phyloP scores from a whole-genome alignment of 1,140 invertebrate species.

The Eubasilissa regina region DNA sequence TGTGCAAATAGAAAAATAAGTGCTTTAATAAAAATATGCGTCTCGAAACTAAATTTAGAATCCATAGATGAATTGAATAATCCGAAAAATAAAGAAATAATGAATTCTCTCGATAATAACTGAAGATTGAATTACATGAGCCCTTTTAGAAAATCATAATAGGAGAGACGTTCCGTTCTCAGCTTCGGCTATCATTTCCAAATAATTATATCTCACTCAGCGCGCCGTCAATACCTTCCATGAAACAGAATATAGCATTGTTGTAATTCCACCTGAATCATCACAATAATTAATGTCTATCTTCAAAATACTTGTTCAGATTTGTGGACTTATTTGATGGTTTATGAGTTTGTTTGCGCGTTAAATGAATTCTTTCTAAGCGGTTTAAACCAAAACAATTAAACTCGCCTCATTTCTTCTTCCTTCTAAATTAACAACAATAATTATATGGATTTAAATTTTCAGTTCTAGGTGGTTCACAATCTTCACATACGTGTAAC shows the following conservation, averaged over 20 bases:
- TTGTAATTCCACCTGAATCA: constrained; percentile 19
- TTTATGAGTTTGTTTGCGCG: too few relatives aligned
- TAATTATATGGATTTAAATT: too few relatives aligned
- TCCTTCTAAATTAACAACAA: too few relatives aligned
- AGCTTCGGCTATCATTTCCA: constrained; percentile 14
- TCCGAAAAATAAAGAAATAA: constrained; percentile 46
- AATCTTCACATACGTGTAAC: too few relatives aligned
- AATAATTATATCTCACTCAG: constrained; percentile 25
- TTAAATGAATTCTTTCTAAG: too few relatives aligned
- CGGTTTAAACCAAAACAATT: too few relatives aligned
- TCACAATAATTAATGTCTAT: not conserved
- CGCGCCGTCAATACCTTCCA: constrained; percentile 2
- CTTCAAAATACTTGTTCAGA: too few relatives aligned
- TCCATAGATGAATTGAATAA: constrained; percentile 33
- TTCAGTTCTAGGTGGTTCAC: too few relatives aligned
- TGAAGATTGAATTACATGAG: constrained; percentile 48
- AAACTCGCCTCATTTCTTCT: too few relatives aligned
- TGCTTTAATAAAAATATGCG: too few relatives aligned
- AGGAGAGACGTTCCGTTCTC: not conserved
- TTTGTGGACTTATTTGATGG: too few relatives aligned
- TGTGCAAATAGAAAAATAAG: too few relatives aligned
- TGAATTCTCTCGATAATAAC: constrained; percentile 40
- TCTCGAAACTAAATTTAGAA: not conserved
- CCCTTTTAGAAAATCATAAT: constrained; percentile 32
- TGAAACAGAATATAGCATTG: constrained; percentile 25